phyloP scores from a whole-genome alignment of 2,113 vertebrate genomes.

The Cochlearius cochlearius region DNA sequence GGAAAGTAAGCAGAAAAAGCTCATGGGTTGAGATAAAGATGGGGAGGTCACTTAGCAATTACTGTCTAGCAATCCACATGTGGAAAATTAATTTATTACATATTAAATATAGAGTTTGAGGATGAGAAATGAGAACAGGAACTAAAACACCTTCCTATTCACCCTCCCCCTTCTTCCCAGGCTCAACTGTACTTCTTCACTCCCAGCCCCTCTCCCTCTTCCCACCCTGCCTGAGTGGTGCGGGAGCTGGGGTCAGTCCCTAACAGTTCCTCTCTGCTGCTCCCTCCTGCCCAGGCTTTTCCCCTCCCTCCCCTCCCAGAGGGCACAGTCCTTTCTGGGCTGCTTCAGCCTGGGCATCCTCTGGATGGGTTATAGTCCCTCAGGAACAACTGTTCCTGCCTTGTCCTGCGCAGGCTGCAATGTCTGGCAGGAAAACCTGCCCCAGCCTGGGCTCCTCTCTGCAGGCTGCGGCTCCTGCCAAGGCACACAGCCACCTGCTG shows the following conservation, averaged over 20 bases:
- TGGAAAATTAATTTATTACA: not conserved
- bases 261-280: not conserved
- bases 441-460: not conserved
- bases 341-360: not conserved
- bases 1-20: not conserved
- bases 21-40: not conserved
- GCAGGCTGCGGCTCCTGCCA: not conserved
- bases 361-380: not conserved
- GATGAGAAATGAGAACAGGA: not conserved
- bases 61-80: rapidly evolving
- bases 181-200: not conserved
- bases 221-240: rapidly evolving
- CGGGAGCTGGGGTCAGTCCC: rapidly evolving
- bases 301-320: not conserved
- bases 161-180: no score
- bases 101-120: not conserved
- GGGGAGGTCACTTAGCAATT: not conserved
- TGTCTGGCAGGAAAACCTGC: not conserved
- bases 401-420: not conserved
- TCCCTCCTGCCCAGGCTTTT: not conserved
- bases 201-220: rapidly evolving
- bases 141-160: not conserved
- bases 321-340: rapidly evolving
- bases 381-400: not conserved
- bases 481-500: not conserved